A percentile compares a stretch with the other conserved stretches of the same genome.
Conservation (phyloP, 2,888 invertebrate genomes). For the Mayetiola destructor region DNA sequence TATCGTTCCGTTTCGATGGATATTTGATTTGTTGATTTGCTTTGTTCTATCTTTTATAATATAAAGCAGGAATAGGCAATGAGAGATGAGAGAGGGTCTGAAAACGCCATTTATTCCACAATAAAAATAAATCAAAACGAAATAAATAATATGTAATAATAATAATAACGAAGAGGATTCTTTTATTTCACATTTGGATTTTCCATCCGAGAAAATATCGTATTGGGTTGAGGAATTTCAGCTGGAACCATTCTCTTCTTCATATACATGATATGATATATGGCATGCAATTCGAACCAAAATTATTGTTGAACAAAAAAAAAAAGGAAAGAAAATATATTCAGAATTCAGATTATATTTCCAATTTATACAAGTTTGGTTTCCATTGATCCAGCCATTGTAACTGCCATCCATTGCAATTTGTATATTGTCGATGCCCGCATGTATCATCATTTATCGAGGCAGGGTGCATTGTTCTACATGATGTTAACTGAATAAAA, state of each 20-base stretch:
- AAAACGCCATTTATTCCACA: constrained; percentile 9
- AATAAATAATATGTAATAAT: neutral
- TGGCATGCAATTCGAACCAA: constrained; percentile 7
- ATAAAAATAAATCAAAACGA: constrained; percentile 9
- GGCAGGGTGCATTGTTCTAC: too few species aligned
- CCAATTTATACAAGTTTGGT: constrained; percentile 13
- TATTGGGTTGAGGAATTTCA: neutral
- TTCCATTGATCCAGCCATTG: too few species aligned
- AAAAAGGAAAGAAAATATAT: too few species aligned
- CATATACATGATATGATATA: constrained; percentile 5
- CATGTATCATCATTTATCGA: too few species aligned
- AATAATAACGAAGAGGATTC: constrained; percentile 2
- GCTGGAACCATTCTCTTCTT: neutral
- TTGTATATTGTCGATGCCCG: too few species aligned
- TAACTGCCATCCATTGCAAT: too few species aligned
- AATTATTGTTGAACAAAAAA: too few species aligned
- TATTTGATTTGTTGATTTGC: neutral
- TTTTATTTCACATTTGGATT: too few species aligned
- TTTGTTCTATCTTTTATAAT: neutral
- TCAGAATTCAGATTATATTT: constrained; percentile 11
- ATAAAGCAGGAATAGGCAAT: neutral
- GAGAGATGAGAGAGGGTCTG: neutral
- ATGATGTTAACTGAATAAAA: too few species aligned
- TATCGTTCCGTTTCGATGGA: constrained; percentile 6
- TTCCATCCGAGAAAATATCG: too few species aligned